Evolutionary conservation across 2,797 vertebrate species (phyloP).

Genomic region (Tarsius wallacei): DNA sequence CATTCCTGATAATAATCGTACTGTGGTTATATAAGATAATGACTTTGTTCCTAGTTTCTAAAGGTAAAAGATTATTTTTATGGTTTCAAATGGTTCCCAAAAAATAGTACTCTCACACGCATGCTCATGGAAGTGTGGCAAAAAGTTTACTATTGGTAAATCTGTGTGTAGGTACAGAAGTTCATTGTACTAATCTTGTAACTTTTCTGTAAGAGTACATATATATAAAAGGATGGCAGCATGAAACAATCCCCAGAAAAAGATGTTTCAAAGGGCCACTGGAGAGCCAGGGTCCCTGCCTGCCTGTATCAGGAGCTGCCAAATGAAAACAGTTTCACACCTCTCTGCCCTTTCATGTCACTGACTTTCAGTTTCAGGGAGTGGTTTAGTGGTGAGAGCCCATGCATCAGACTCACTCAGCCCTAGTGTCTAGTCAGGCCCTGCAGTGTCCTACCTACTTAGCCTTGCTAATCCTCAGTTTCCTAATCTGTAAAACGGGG

Average conservation of each 20-base stretch:
- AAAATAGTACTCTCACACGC: not conserved
- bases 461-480: not conserved
- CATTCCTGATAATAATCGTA: not conserved
- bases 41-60: slow-evolving; percentile 23
- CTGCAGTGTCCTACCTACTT: not conserved
- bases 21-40: not conserved
- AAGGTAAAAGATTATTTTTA: not conserved
- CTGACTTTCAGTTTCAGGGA: not conserved
- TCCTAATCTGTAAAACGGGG: not conserved
- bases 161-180: not conserved
- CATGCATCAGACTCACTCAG: not conserved
- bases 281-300: not conserved
- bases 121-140: not conserved
- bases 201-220: not conserved
- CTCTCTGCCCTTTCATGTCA: not conserved
- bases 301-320: not conserved
- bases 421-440: not conserved
- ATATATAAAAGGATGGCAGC: not conserved
- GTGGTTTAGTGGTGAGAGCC: not conserved
- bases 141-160: slow-evolving; percentile 5
- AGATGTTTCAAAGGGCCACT: not conserved
- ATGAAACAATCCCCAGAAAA: not conserved
- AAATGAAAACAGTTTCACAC: not conserved
- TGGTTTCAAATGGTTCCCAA: not conserved
- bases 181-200: not conserved